Base-by-base conservation (phyloP, 2,797 vertebrate species). In the Cossypha niveicapilla region DNA sequence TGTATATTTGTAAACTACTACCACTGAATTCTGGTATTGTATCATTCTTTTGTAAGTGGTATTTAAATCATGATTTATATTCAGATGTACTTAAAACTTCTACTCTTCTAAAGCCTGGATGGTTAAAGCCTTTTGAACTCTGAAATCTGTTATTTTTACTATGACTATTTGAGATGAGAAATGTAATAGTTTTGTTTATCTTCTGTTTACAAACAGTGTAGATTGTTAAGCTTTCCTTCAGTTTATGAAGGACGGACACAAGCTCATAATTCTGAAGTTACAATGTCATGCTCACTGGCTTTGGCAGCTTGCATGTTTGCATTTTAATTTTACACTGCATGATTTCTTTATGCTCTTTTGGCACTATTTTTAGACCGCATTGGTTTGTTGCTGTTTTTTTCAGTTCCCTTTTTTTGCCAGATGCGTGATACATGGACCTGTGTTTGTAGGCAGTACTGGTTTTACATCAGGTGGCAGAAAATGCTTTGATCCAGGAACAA, bases 1-100 rank as follows among this genome's bases (percentile, higher is more conserved):
- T 95, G 97, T 98, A 98, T 95, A 88, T 90, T 90, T 89, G n/a
- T 76, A 67, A 95, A 79, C 68, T 83, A 71, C 82, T 92, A 73
- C 28, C 68, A 86, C 76, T 82, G 93, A 95, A 60, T 78, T 86
- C 76, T 81, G 61, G 18, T 60, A 30, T 67, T 88, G 39, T 94
- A 42, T 60, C 80, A 91, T 92, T 30, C 65, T 81, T 95, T 68
- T 34, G 3, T 91, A 91, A 92, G 53, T 82, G 67, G 35, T 89
- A 34, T 61, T 93, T 74, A 79, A 94, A 61, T 41, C 2, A 13
- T 51, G 9, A 28, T 66, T 87, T 61, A 63, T 54, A 41, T 83
- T 50, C 48, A 72, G 60, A 42, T 74, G 42, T 79, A 78, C 70
- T 68, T 81, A 51, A 90, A 71, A 54, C 5, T 18, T 62, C 3